Percentiles rank a stretch among this genome's conserved stretches.
Evolutionary conservation across 2,113 vertebrate genomes (phyloP).

Genomic region (Riparia riparia): DNA sequence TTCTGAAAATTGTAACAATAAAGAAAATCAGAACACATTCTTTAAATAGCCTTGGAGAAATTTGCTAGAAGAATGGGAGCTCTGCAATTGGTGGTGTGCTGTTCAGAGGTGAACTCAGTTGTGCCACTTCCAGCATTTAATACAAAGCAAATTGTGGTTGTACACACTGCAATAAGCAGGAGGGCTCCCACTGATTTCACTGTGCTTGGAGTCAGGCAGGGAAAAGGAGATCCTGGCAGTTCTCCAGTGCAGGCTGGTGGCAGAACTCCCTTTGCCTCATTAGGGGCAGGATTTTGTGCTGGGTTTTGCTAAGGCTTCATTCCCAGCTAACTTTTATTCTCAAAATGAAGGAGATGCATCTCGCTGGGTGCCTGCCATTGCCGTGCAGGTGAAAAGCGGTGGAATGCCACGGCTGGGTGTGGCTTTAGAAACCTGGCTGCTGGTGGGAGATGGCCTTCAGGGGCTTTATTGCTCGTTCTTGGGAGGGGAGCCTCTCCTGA

Average conservation of each 20-base stretch:
- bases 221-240: neutral
- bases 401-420: fast-evolving
- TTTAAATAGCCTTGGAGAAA: neutral
- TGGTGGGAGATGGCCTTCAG: neutral
- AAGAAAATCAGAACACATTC: neutral
- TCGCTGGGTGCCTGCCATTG: fast-evolving
- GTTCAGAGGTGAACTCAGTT: neutral
- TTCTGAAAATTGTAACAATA: neutral
- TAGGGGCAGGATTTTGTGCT: neutral
- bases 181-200: neutral
- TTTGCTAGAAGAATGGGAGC: neutral
- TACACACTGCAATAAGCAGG: neutral
- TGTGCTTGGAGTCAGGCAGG: neutral
- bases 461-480: neutral
- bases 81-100: neutral
- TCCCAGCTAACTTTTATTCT: neutral
- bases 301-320: neutral
- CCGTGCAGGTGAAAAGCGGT: neutral
- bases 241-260: neutral
- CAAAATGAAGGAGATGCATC: neutral
- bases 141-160: neutral
- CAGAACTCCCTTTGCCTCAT: neutral
- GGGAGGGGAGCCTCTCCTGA: neutral
- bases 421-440: neutral
- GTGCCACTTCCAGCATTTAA: neutral